Evolutionary conservation across 2,113 vertebrate genomes (phyloP).

Genomic region (Corythoichthys intestinalis): DNA sequence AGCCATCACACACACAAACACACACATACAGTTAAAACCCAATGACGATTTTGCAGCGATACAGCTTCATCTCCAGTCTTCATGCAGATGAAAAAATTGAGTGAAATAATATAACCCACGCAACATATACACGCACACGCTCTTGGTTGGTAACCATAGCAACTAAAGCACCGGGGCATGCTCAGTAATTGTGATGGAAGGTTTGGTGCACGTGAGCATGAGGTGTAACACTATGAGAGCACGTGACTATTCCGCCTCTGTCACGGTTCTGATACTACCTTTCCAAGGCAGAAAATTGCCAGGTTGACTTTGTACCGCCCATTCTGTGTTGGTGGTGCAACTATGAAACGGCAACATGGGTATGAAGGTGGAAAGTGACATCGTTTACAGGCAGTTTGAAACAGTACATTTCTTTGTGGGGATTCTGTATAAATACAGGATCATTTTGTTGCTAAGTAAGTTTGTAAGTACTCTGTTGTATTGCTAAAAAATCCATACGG

Average conservation of each 20-base stretch:
- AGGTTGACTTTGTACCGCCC: not conserved
- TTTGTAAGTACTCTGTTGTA: too few relatives aligned
- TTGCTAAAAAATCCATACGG: too few relatives aligned
- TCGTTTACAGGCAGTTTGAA: not conserved
- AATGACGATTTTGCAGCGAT: conserved; percentile 6
- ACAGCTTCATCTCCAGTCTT: conserved; percentile 1
- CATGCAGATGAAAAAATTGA: conserved; percentile 17
- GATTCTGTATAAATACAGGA: too few relatives aligned
- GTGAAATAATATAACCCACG: conserved; percentile 11
- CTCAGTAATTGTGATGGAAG: conserved; percentile 33
- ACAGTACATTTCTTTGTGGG: too few relatives aligned
- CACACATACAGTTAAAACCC: not conserved
- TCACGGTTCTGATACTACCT: not conserved
- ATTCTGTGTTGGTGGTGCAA: not conserved
- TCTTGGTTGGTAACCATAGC: conserved; percentile 42
- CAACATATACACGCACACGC: not conserved
- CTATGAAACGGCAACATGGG: not conserved
- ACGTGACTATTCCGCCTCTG: not conserved
- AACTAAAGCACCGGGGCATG: conserved; percentile 46
- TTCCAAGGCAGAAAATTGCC: not conserved
- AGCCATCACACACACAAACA: conserved; percentile 17
- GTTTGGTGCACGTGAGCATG: conserved; percentile 13
- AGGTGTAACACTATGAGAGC: conserved; percentile 17
- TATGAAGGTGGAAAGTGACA: not conserved
- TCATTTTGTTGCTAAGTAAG: too few relatives aligned